Evolutionary conservation across 2,113 vertebrate genomes (phyloP), one percentile per base, ranked within the genome.

Genomic region (Ibidorhyncha struthersii): DNA sequence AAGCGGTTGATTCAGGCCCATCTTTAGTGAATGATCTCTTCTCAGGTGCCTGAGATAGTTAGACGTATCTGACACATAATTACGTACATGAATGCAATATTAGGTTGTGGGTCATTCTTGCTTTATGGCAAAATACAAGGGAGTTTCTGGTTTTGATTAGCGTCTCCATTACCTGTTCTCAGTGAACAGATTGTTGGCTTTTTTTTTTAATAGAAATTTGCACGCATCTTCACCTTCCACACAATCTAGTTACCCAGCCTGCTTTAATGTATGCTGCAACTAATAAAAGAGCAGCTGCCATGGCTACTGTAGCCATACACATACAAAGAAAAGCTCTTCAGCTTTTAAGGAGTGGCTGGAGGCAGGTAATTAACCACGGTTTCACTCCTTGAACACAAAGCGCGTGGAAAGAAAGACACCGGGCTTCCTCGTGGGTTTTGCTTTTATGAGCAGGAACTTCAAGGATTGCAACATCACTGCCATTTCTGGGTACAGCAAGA

Each of bases 201-300:
- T 63, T 66, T 27, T 61, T 81, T 77, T 8, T 1, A 73, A 22
- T 9, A 86, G 18, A 55, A 81, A 72, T 72, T 78, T 84, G 40
- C 65, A 58, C 3, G 1, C n/a, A 34, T 63, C 32, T 91, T 91
- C 81, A 67, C 82, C 58, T 92, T 93, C 89, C 61, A 38, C 65
- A 18, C 30, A 47, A 3, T 58, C 29, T 67, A 43, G 65, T 93
- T 85, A 63, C 19, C 34, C 82, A 71, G 70, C 52, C 69, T 94
- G 47, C 83, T 91, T 69, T 90, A 40, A 53, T 47, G 36, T 92
- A 34, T n/a, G 38, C 82, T 81, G 78, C 55, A 79, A 10, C 84
- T 91, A 82, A 94, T 69, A 90, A 95, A 86, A 41, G 79, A 95
- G 72, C 92, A 95, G 92, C 96, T 97, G 85, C 89, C 76, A 83